Evolutionary conservation across 2,113 vertebrate species (phyloP).

Genomic region (Phodopus roborovskii): DNA sequence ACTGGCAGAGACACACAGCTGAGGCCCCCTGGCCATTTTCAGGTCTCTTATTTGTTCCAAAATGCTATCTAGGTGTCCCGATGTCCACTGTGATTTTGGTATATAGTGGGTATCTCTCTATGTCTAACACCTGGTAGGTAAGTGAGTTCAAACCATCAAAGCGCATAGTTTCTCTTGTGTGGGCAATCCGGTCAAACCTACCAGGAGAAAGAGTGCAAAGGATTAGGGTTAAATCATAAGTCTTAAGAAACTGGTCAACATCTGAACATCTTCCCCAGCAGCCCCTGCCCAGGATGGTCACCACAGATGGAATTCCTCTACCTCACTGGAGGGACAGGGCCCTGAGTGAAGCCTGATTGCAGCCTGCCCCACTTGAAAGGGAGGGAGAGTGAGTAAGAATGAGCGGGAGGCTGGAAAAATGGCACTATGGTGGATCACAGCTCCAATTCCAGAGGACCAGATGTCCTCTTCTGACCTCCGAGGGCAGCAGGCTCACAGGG

Average conservation of each 20-base stretch:
- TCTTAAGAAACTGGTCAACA: neutral
- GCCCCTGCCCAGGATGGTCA: neutral
- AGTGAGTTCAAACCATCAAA: slow-evolving; percentile 94
- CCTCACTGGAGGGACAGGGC: neutral
- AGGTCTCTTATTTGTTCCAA: slow-evolving; percentile 75
- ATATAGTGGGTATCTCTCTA: slow-evolving; percentile 90
- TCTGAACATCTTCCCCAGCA: neutral
- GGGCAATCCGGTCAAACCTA: slow-evolving; percentile 95
- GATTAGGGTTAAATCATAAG: neutral
- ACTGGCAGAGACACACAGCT: slow-evolving; percentile 54
- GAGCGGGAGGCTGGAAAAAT: neutral
- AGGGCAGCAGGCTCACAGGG: neutral
- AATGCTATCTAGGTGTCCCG: slow-evolving; percentile 88
- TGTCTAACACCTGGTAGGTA: slow-evolving; percentile 88
- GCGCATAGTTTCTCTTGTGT: slow-evolving; percentile 95
- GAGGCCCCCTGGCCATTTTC: slow-evolving; percentile 62
- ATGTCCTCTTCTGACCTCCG: neutral
- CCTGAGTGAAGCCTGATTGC: neutral
- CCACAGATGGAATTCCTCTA: neutral
- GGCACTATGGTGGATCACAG: neutral
- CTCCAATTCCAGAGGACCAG: neutral
- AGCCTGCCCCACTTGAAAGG: neutral
- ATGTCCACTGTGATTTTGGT: slow-evolving; percentile 95
- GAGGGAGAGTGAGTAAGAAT: neutral
- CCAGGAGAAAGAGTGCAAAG: neutral